Evolutionary conservation across 1,140 invertebrate species (phyloP), one percentile per base, ranked within the genome.

Genomic region (Sitobion miscanthi): DNA sequence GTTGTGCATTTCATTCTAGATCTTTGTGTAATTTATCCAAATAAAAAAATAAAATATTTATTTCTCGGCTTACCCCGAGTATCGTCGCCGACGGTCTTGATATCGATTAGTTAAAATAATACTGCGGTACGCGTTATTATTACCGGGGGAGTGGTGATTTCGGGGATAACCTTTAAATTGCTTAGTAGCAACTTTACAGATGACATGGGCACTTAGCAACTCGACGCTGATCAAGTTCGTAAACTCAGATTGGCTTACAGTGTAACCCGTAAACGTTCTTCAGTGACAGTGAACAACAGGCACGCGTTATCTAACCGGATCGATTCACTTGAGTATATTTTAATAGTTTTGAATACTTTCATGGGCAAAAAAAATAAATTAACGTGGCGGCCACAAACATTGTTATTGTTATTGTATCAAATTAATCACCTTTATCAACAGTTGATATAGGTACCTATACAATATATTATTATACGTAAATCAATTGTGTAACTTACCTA

Each of bases 51-150:
- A 69, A n/a, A 69, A 69, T n/a, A 0, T 77, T 35, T 83, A 42
- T 83, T 23, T 38, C 35, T 83, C 82, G 5, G 11, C 30, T 30
- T 30, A 38, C 20, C 17, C 20, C 1, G 7, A 38, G 82, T 17
- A 83, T 0, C 2, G 35, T 83, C 8, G 9, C 23, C 83, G n/a
- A 86, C 42, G 42, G 62, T 77, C 1, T n/a, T 5, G 1, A 17
- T 77, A 77, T 77, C 62, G 62, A 77, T 77, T 77, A n/a, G 62
- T 77, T 77, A n/a, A n/a, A 77, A n/a, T n/a, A n/a, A n/a, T n/a
- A n/a, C n/a, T 77, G 30, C 14, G 62, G 17, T n/a, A 69, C 30
- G 11, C 57, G 3, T 62, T 62, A 69, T 14, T n/a, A 69, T 69
- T 69, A 17, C 30, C 62, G 4, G 14, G 14, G 17, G 62, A 77